A percentile compares a stretch with the other conserved stretches of the same genome.
phyloP scores from a whole-genome alignment of 2,113 vertebrate genomes.

The Athene noctua region DNA sequence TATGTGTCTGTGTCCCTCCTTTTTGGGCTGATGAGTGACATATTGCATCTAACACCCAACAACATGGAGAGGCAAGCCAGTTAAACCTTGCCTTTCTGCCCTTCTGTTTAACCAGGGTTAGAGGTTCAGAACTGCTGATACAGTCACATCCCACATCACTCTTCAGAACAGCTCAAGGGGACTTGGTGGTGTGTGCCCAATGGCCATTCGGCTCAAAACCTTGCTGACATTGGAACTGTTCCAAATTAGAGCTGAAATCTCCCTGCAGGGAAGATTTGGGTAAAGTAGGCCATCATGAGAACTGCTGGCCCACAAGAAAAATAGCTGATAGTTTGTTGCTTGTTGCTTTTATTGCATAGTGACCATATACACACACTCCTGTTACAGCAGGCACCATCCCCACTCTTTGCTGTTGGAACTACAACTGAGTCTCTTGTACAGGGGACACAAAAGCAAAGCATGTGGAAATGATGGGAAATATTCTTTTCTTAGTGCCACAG shows the following conservation, averaged over 20 bases:
- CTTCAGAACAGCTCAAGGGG: neutral
- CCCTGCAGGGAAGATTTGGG: neutral
- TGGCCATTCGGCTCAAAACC: neutral
- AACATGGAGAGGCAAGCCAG: neutral
- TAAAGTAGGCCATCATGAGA: neutral
- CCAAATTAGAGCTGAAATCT: neutral
- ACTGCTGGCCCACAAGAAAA: neutral
- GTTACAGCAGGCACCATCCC: neutral
- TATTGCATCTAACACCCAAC: neutral
- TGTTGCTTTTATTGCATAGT: neutral
- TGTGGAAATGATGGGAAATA: neutral
- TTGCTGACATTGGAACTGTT: neutral
- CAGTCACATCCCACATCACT: neutral
- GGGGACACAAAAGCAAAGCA: fast-evolving
- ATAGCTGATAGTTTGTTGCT: neutral
- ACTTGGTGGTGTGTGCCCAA: neutral
- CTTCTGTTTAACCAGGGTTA: neutral
- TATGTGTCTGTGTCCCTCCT: neutral
- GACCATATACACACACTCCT: neutral
- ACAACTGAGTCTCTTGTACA: neutral
- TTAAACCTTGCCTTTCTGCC: neutral
- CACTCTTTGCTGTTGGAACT: neutral
- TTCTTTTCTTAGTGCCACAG: neutral
- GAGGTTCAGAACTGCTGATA: neutral
- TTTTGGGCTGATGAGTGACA: neutral